A percentile compares a stretch with the other conserved stretches of the same genome.
Conservation (phyloP, 2,797 vertebrate genomes). For the Adrianichthys oophorus region DNA sequence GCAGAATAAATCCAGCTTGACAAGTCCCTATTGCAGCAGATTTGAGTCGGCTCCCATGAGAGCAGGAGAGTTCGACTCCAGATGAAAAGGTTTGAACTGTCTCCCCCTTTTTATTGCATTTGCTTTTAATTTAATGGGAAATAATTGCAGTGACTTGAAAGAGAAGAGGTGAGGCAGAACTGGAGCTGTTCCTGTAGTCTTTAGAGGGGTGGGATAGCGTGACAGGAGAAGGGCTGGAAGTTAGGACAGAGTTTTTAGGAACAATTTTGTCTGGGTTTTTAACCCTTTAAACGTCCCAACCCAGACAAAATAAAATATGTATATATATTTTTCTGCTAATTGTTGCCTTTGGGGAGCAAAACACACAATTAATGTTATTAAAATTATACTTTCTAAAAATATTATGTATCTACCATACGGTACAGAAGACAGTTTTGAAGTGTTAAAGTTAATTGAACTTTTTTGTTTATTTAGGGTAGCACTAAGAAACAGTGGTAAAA, state of each 20-base stretch:
- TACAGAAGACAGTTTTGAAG: too few relatives aligned
- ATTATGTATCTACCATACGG: too few relatives aligned
- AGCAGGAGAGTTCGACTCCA: constrained; percentile 12
- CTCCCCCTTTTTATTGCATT: constrained; percentile 23
- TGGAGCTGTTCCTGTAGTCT: constrained; percentile 35
- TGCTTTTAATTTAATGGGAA: constrained; percentile 53
- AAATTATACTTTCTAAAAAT: too few relatives aligned
- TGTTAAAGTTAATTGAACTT: too few relatives aligned
- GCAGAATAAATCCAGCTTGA: constrained; percentile 56
- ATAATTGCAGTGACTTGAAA: constrained; percentile 36
- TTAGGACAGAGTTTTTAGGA: constrained; percentile 12
- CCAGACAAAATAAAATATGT: too few relatives aligned
- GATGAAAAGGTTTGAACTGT: constrained; percentile 40
- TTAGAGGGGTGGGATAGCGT: constrained; percentile 11
- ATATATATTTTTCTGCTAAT: too few relatives aligned
- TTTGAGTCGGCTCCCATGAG: constrained; percentile 22
- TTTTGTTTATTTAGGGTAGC: too few relatives aligned
- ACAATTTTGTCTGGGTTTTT: too few relatives aligned
- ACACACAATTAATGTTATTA: too few relatives aligned
- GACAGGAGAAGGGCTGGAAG: constrained; percentile 22
- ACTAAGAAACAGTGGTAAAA: too few relatives aligned
- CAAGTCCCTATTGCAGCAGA: constrained; percentile 47
- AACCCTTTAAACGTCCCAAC: too few relatives aligned
- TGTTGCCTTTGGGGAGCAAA: too few relatives aligned
- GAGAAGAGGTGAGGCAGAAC: constrained; percentile 25